Evolutionary conservation across 2,888 invertebrate species (phyloP), one percentile per base, ranked within the genome.

Genomic region (Apomyelois bistriatella): DNA sequence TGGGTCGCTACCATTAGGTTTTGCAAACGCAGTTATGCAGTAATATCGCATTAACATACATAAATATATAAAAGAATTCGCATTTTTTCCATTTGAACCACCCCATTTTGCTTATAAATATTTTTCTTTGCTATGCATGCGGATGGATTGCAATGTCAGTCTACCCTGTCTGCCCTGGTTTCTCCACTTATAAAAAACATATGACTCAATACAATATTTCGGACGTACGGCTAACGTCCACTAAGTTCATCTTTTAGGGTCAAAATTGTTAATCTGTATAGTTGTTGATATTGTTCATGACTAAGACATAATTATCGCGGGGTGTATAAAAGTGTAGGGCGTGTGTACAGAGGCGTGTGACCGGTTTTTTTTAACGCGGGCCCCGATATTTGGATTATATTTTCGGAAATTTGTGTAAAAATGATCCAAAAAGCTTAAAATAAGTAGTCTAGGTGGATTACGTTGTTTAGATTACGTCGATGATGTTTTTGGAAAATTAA

Each of bases 281-380:
- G 66, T 65, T 68, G 65, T 69, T 70, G 61, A 71, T 68, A 68
- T 60, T 66, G 61, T 57, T 58, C 54, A 49, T 53, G 58, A 16
- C 15, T 66, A 5, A 32, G 10, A 32, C 7, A 64, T 66, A 62
- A 59, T 56, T 63, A 64, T 63, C 64, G 65, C 4, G 30, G 32
- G 16, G 17, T 32, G 46, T 46, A 30, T 32, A 46, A 22, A 22
- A 2, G 22, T 2, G 5, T 22, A 22, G 10, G 12, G n/a, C 28
- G 28, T 6, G 15, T 46, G 46, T 46, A 32, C 30, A 35, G 32
- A 41, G 10, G 9, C 15, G 46, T 35, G 32, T 35, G 46, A 16
- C 17, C 40, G 40, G 40, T 46, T 46, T 46, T 15, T 32, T 32
- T 46, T 4, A 32, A 10, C 13, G 32, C 32, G 15, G 46, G n/a